Evolutionary conservation across 2,888 invertebrate species (phyloP).

Genomic region (Hyposoter didymator): DNA sequence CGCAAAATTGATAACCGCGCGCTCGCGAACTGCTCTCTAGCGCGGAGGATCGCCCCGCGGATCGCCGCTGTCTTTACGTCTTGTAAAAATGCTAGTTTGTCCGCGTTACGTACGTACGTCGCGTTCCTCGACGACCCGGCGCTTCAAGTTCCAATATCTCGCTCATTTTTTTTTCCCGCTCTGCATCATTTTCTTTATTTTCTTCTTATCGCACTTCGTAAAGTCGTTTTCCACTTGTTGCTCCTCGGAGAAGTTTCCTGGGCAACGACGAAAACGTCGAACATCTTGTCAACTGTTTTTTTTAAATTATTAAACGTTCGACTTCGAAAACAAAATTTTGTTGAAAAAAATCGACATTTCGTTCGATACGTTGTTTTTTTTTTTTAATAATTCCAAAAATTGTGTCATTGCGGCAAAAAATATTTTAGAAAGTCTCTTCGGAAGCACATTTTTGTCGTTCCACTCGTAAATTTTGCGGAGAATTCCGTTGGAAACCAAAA

Average conservation of each 20-base stretch:
- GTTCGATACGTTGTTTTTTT: too few relatives aligned
- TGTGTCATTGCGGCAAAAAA: too few relatives aligned
- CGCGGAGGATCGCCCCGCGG: too few relatives aligned
- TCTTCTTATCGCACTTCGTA: neutral
- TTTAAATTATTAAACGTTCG: too few relatives aligned
- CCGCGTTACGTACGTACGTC: neutral
- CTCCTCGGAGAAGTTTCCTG: constrained; percentile 11
- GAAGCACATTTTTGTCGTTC: too few relatives aligned
- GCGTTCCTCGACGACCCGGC: neutral
- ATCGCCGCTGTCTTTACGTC: constrained; percentile 45
- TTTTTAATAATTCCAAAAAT: too few relatives aligned
- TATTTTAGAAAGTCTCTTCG: too few relatives aligned
- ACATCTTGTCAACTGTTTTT: neutral
- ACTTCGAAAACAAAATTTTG: too few relatives aligned
- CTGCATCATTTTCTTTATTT: neutral
- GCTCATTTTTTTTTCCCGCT: constrained; percentile 17
- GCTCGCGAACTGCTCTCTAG: constrained; percentile 32
- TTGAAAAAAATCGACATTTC: too few relatives aligned
- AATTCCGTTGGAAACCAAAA: too few relatives aligned
- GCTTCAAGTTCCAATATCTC: constrained; percentile 12
- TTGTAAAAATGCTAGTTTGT: constrained; percentile 52
- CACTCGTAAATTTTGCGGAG: too few relatives aligned
- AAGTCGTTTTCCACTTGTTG: constrained; percentile 39
- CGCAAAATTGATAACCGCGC: constrained; percentile 58
- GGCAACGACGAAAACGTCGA: neutral